These are phyloP conservation scores for Ephydatia muelleri DNA, from an alignment of 37 sponge, comb jelly and placozoan genomes.

Conservation along the genomic window DNA sequence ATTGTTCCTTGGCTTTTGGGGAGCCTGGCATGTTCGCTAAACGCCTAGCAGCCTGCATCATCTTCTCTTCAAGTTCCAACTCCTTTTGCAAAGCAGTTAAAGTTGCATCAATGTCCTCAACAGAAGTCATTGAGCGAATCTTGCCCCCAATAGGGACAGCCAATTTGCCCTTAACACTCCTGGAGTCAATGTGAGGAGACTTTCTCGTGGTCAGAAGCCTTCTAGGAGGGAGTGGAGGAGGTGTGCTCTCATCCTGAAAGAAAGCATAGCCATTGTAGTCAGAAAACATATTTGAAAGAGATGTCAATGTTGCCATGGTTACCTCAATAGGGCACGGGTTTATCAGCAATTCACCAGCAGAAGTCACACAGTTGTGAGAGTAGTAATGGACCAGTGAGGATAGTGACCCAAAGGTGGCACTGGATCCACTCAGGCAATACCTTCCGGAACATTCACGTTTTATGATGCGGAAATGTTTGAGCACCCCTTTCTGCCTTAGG, in stretches of 20 bases:
- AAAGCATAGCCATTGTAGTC: too few species aligned
- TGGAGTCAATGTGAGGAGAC: neutral
- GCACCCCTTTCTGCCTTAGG: conserved; percentile 1
- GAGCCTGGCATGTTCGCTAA: conserved; percentile 41
- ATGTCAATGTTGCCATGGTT: neutral
- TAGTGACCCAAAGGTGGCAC: conserved; percentile 24
- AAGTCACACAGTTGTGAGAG: conserved; percentile 25
- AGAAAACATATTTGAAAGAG: neutral
- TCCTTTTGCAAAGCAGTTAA: conserved; percentile 12
- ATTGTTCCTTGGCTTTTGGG: conserved; percentile 7
- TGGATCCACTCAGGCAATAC: conserved; percentile 34
- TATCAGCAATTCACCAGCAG: conserved; percentile 26
- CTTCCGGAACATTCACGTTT: conserved; percentile 9
- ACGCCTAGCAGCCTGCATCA: conserved; percentile 43
- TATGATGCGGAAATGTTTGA: conserved; percentile 49
- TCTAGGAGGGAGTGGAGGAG: conserved; percentile 29
- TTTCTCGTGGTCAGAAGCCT: neutral
- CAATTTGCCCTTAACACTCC: too few species aligned
- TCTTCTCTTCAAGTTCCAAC: conserved; percentile 40
- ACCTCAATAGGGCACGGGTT: conserved; percentile 29
- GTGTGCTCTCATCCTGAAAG: neutral
- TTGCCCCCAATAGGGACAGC: too few species aligned
- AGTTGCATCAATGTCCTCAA: neutral
- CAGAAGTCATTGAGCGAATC: neutral
- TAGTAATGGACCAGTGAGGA: conserved; percentile 38